These are phyloP conservation scores for Beris chalybata DNA, from an alignment of 2,888 invertebrate genomes.

Conservation along the genomic window DNA sequence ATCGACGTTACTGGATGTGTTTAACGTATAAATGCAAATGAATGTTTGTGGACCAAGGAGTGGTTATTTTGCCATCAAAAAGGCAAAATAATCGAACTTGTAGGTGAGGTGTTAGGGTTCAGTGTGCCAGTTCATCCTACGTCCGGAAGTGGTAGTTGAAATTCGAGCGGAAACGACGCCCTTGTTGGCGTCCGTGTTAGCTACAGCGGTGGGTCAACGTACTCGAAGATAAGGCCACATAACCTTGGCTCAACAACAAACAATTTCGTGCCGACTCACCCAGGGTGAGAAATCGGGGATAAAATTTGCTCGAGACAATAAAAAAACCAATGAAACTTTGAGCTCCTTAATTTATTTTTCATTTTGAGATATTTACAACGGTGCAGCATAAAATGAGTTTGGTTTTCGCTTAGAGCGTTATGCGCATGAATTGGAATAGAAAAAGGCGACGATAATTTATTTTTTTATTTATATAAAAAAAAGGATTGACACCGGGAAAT, in stretches of 20 bases:
- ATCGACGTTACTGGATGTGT: too few species aligned
- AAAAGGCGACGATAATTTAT: conserved; percentile 1
- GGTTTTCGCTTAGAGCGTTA: neutral
- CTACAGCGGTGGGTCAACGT: neutral
- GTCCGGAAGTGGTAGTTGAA: too few species aligned
- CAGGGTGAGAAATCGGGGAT: too few species aligned
- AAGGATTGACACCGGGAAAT: conserved; percentile 1
- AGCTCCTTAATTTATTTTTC: neutral
- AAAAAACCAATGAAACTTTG: too few species aligned
- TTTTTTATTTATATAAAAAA: neutral
- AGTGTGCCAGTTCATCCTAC: too few species aligned
- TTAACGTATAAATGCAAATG: too few species aligned
- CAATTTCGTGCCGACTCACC: neutral
- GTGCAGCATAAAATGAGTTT: neutral
- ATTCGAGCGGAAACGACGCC: too few species aligned
- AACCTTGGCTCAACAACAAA: neutral
- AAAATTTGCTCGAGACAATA: too few species aligned
- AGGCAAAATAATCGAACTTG: too few species aligned
- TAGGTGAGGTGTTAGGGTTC: too few species aligned
- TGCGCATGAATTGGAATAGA: conserved; percentile 1
- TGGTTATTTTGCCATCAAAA: too few species aligned
- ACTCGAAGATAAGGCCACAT: neutral
- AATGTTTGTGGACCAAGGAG: too few species aligned
- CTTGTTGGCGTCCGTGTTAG: neutral
- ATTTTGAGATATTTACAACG: conserved; percentile 26